Conservation (phyloP, 2,888 invertebrate genomes). For the Criorhina ranunculi region DNA sequence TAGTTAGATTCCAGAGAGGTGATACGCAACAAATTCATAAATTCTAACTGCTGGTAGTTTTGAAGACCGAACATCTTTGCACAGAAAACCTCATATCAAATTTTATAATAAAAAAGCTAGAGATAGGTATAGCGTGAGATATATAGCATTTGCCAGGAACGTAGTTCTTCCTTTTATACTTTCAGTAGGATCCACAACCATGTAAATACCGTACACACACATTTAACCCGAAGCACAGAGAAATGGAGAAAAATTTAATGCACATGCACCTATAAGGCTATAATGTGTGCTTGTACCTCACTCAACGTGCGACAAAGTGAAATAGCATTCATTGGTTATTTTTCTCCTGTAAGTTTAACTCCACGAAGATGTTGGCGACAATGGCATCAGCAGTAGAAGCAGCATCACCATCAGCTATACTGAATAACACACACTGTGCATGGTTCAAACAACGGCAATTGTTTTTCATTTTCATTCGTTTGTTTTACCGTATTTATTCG, state of each 20-base stretch:
- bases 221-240: not conserved
- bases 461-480: not conserved
- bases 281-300: slow-evolving; percentile 1
- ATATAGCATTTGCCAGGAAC: not conserved
- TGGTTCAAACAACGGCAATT: not conserved
- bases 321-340: slow-evolving; percentile 3
- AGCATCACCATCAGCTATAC: not conserved
- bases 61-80: no score
- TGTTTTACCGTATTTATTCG: not conserved
- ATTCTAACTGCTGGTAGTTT: no score
- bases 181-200: not conserved
- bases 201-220: not conserved
- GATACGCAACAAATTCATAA: no score
- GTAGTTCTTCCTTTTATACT: not conserved
- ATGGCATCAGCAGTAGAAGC: not conserved
- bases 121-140: not conserved
- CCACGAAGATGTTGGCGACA: not conserved
- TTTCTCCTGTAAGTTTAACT: not conserved
- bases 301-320: slow-evolving; percentile 10
- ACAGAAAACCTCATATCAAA: not conserved
- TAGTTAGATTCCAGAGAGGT: no score
- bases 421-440: not conserved
- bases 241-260: not conserved
- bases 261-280: slow-evolving; percentile 16
- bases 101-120: not conserved